Percentiles rank a stretch among this genome's conserved stretches.
phyloP scores from a whole-genome alignment of 2,113 vertebrate species.

The Canis aureus region DNA sequence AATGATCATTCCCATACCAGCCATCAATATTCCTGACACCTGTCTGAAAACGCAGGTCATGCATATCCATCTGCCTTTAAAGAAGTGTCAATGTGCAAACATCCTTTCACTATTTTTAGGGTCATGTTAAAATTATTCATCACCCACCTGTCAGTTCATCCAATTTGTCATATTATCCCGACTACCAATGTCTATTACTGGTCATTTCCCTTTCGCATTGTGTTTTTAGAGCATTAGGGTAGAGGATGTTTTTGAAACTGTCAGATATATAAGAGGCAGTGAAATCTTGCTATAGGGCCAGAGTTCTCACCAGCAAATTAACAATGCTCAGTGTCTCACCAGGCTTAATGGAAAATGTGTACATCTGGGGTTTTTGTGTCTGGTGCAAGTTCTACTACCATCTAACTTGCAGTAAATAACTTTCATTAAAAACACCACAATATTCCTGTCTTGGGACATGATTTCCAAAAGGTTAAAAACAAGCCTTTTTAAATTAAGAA shows the following conservation, averaged over 20 bases:
- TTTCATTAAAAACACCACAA: neutral
- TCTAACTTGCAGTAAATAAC: neutral
- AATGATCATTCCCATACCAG: conserved; percentile 78
- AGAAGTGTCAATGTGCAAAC: conserved; percentile 86
- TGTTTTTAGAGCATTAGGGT: conserved; percentile 15
- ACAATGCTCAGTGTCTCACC: neutral
- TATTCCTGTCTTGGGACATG: neutral
- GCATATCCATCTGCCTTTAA: conserved; percentile 87
- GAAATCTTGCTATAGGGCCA: neutral
- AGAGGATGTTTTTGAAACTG: conserved; percentile 42
- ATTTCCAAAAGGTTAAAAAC: neutral
- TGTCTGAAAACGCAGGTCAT: conserved; percentile 86
- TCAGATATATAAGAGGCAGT: neutral
- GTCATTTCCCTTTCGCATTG: conserved; percentile 53
- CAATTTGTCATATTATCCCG: conserved; percentile 84
- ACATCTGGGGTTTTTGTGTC: neutral
- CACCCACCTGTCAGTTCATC: conserved; percentile 84
- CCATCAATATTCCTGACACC: conserved; percentile 80
- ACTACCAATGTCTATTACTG: conserved; percentile 63
- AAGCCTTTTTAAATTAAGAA: conserved; percentile 41
- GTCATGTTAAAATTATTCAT: conserved; percentile 86
- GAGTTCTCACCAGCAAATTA: neutral
- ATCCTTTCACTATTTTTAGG: conserved; percentile 88
- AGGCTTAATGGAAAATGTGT: neutral
- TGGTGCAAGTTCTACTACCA: neutral